A percentile compares a stretch with the other conserved stretches of the same genome.
phyloP scores from a whole-genome alignment of 2,113 vertebrate species.

The Dissostichus mawsoni region DNA sequence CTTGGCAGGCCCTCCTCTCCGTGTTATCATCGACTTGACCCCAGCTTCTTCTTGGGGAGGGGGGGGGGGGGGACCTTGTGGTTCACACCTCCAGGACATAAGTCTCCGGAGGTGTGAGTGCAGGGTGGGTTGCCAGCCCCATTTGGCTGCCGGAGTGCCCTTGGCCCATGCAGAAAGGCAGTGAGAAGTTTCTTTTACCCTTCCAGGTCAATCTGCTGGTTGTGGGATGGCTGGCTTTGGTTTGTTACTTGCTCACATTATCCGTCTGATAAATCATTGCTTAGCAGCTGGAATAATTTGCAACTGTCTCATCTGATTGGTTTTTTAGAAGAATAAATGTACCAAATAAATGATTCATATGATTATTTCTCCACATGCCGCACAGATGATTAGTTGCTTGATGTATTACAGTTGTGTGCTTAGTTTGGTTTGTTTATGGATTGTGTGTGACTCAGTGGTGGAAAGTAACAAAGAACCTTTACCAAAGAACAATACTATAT shows the following conservation, averaged over 20 bases:
- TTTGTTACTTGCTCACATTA: conserved; percentile 11
- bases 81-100: conserved; percentile 32
- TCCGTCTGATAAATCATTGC: not conserved
- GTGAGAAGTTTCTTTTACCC: not conserved
- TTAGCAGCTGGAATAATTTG: not conserved
- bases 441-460: conserved; percentile 38
- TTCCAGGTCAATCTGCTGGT: not conserved
- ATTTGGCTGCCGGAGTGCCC: conserved; percentile 47
- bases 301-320: conserved; percentile 12
- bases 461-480: no score
- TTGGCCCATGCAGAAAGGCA: conserved; percentile 31
- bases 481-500: no score
- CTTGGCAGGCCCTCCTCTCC: conserved; percentile 50
- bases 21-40: conserved; percentile 54
- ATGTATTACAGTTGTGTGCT: conserved; percentile 5
- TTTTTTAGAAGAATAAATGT: not conserved
- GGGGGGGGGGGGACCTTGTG: conserved; percentile 29
- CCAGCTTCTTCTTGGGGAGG: conserved; percentile 19
- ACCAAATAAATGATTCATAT: conserved; percentile 20
- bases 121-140: conserved; percentile 38
- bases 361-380: conserved; percentile 25
- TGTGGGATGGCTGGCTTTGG: not conserved
- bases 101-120: conserved; percentile 20
- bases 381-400: conserved; percentile 31
- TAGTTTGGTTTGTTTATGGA: conserved; percentile 42